Evolutionary conservation across 2,888 invertebrate species (phyloP).

Genomic region (Stictocephala bisonia): DNA sequence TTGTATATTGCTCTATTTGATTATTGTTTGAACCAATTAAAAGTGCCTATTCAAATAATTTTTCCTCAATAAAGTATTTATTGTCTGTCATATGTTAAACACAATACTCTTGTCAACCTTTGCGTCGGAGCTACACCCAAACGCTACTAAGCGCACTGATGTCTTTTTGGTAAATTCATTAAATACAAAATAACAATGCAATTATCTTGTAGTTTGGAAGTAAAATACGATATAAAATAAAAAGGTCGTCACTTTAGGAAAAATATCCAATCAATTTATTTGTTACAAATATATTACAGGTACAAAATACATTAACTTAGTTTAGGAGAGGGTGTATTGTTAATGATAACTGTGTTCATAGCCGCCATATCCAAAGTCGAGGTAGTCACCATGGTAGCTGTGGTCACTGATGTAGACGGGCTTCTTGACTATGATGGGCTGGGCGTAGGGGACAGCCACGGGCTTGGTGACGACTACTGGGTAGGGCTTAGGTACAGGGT

Average conservation of each 20-base stretch:
- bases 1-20: too few species aligned
- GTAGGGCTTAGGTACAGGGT: constrained; percentile 60
- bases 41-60: too few species aligned
- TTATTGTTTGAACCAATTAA: too few species aligned
- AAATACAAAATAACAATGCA: too few species aligned
- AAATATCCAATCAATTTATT: constrained; percentile 24
- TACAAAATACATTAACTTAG: constrained; percentile 32
- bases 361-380: constrained; percentile 7
- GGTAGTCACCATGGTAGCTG: constrained; percentile 30
- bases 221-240: constrained; percentile 14
- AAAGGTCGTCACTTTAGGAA: neutral
- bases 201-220: too few species aligned
- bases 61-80: too few species aligned
- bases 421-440: constrained; percentile 25
- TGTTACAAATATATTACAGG: constrained; percentile 39
- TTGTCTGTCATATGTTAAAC: too few species aligned
- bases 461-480: constrained; percentile 39
- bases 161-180: too few species aligned
- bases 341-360: constrained; percentile 28
- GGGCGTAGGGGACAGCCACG: constrained; percentile 49
- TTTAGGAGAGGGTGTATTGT: neutral
- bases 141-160: too few species aligned
- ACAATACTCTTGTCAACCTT: too few species aligned
- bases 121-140: too few species aligned
- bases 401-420: constrained; percentile 34